Base-by-base conservation (phyloP, 2,113 vertebrate genomes). In the Rhadina sibilatrix region DNA sequence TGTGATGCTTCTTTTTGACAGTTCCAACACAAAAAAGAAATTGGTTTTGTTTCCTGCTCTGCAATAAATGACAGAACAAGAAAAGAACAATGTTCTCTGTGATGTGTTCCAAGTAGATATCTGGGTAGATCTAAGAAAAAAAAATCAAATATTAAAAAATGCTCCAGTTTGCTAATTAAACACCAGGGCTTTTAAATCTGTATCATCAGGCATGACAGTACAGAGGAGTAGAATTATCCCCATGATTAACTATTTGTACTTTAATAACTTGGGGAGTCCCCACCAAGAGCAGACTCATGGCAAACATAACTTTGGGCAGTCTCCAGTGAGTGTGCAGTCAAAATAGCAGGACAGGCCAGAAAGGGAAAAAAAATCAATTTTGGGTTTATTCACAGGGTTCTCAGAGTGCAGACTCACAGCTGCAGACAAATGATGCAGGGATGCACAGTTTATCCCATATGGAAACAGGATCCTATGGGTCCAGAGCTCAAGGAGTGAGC, bases 11-110 rank as follows among this genome's bases (percentile, higher is more conserved):
- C 64, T 89, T 91, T 65, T 44, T 68, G 74, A 60, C 54, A 83
- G 23, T 59, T 93, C 60, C 40, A 54, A 35, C 40, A 49, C 22
- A 63, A 54, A 71, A 63, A 74, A 85, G 10, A 79, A 94, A 90
- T 83, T 2, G 1, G 3, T 81, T 89, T 94, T 79, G 31, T 42
- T 94, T 82, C 44, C 72, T n/a, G 40, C n/a, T 7, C 20, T 68
- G 11, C 40, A 95, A 96, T 96, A 96, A 96, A 96, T 25, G 33
- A 38, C n/a, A 46, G 56, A 79, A 76, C 35, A 57, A 72, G 6
- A n/a, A 56, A 52, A 91, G 24, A 80, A 71, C 64, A 46, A 8
- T 23, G 18, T 59, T 76, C n/a, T 59, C 65, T 75, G 44, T 6
- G 6, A 4, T 77, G 33, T 77, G 37, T 93, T 96, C 70, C 25